Conservation (phyloP, 2,797 vertebrate genomes). For the Leptodactylus fallax region DNA sequence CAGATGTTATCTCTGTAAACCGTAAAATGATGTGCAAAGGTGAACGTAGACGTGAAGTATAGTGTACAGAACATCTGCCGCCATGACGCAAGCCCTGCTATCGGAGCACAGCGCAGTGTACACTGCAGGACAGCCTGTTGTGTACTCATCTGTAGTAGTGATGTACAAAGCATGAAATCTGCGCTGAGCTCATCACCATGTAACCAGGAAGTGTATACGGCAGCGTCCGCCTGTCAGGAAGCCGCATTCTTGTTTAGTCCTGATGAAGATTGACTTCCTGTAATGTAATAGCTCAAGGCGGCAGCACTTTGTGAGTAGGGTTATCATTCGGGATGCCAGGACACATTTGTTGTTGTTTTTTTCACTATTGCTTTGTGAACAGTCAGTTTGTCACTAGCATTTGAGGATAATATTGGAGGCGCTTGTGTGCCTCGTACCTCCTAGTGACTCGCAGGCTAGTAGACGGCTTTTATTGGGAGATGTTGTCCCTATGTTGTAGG, state of each 20-base stretch:
- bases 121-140: not conserved
- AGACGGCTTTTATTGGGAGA: no score
- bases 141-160: not conserved
- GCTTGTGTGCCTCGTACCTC: not conserved
- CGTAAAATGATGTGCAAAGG: not conserved
- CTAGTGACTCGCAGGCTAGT: no score
- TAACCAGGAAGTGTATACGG: conserved; percentile 14
- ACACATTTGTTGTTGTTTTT: not conserved
- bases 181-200: conserved; percentile 9
- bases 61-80: no score
- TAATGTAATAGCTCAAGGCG: not conserved
- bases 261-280: conserved; percentile 28
- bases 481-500: not conserved
- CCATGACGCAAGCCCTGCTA: no score
- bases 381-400: no score
- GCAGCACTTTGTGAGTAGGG: not conserved
- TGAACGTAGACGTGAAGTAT: not conserved
- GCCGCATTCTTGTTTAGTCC: conserved; percentile 10
- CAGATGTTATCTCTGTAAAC: not conserved
- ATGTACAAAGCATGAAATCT: not conserved
- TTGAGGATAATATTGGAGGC: not conserved
- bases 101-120: no score
- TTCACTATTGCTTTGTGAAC: no score
- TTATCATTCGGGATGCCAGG: not conserved
- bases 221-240: conserved; percentile 22